Base-by-base conservation (phyloP, 2,888 invertebrate genomes). In the Cephus spinipes region DNA sequence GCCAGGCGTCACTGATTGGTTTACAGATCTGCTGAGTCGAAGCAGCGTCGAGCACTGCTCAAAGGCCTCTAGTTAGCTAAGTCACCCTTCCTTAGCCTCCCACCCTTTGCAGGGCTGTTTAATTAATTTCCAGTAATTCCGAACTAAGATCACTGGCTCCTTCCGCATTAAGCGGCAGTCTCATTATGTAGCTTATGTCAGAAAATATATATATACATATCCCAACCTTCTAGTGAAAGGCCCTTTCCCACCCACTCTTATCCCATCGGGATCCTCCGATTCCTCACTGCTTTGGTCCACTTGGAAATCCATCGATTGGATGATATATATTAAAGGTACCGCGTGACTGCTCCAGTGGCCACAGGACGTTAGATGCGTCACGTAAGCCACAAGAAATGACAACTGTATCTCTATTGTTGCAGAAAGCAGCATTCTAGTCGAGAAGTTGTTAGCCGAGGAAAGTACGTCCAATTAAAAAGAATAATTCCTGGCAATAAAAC, bases 1-100 rank as follows among this genome's bases (percentile, higher is more conserved):
- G 75, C 83, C 84, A 86, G 87, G 85, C 88, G 84, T 86, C 80
- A 85, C 85, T 87, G 87, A 88, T 88, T 87, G 85, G 88, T 87
- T 88, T 87, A 87, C 87, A 86, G 85, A 87, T 86, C 86, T 85
- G 83, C 83, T 80, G 84, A 85, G 85, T 78, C 75, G 78, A 75
- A 68, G 83, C 79, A 80, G 84, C 81, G 81, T 80, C 81, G 82
- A 80, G 81, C 81, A 81, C 68, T 73, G 75, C 85, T 84, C 85
- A 85, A 87, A 87, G 86, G 84, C 81, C 78, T 76, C 75, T 78
- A 78, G 78, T 78, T 78, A 78, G 78, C 78, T 75, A 73, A 79
- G 81, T 81, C 78, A 78, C 82, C 85, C 85, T 83, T 81, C 83
- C 82, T 85, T 86, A 81, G 79, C 80, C 79, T 23, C 71, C 75